Conservation (phyloP, 2,888 invertebrate species). For the Volucella zonaria region DNA sequence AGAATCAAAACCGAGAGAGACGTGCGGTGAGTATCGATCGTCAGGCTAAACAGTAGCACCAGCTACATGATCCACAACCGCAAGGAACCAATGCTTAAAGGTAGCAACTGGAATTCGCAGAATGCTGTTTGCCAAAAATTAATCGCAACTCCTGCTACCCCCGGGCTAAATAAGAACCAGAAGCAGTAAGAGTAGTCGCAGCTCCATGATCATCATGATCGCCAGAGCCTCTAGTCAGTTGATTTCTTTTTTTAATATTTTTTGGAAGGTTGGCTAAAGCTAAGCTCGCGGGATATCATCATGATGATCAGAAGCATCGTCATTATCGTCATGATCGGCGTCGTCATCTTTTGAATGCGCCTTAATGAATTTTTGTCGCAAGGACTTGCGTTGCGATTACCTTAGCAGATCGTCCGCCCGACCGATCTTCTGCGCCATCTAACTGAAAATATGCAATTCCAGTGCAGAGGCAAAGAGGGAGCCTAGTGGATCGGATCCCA, state of each 20-base stretch:
- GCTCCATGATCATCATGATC: conserved; percentile 49
- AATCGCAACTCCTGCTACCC: conserved; percentile 66
- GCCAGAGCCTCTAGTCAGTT: conserved; percentile 39
- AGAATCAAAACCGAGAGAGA: conserved; percentile 19
- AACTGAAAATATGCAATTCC: conserved; percentile 62
- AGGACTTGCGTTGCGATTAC: conserved; percentile 66
- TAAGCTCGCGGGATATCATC: conserved; percentile 74
- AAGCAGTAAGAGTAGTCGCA: conserved; percentile 51
- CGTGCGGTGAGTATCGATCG: conserved; percentile 49
- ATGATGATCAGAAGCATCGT: conserved; percentile 48
- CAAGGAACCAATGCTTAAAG: conserved; percentile 55
- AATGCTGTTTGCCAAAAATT: conserved; percentile 74
- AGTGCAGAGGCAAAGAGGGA: conserved; percentile 41
- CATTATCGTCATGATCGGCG: conserved; percentile 45
- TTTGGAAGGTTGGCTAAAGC: conserved; percentile 65
- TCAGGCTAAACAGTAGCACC: conserved; percentile 61
- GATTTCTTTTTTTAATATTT: neutral
- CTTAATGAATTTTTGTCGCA: conserved; percentile 74
- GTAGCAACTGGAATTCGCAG: conserved; percentile 72
- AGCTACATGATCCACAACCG: conserved; percentile 59
- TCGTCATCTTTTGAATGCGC: conserved; percentile 59
- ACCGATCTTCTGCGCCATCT: neutral
- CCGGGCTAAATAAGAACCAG: conserved; percentile 70
- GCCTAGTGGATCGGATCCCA: conserved; percentile 11
- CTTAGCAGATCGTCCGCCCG: neutral